phyloP scores from a whole-genome alignment of 2,888 invertebrate genomes.

The Tolmerus cingulatus region DNA sequence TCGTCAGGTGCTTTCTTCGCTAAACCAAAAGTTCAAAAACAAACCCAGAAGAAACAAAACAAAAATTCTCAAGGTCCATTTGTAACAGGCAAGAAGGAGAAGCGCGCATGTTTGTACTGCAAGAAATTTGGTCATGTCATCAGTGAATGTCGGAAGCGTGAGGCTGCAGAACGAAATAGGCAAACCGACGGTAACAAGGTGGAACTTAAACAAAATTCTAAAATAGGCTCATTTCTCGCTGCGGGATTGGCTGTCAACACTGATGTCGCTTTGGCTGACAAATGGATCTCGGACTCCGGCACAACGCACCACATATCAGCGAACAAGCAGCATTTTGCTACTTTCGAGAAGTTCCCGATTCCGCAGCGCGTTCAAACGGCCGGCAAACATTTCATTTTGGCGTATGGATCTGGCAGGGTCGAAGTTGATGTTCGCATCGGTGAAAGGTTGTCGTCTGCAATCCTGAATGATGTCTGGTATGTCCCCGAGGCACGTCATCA shows the following conservation, averaged over 20 bases:
- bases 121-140: slow-evolving; percentile 14
- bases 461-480: not conserved
- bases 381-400: not conserved
- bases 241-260: not conserved
- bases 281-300: slow-evolving; percentile 5
- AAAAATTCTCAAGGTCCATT: not conserved
- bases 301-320: slow-evolving; percentile 15
- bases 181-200: not conserved
- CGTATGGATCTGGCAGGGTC: not conserved
- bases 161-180: not conserved
- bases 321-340: not conserved
- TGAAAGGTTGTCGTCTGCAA: not conserved
- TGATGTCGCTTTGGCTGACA: not conserved
- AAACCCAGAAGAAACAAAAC: not conserved
- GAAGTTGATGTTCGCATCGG: not conserved
- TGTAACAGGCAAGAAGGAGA: not conserved
- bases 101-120: slow-evolving; percentile 7
- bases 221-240: not conserved
- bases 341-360: not conserved
- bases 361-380: not conserved
- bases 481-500: not conserved
- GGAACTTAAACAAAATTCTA: not conserved
- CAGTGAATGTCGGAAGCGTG: not conserved
- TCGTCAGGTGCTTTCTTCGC: not conserved
- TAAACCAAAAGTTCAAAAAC: not conserved